Base-by-base conservation (phyloP, 2,113 vertebrate genomes). In the Balaeniceps rex region DNA sequence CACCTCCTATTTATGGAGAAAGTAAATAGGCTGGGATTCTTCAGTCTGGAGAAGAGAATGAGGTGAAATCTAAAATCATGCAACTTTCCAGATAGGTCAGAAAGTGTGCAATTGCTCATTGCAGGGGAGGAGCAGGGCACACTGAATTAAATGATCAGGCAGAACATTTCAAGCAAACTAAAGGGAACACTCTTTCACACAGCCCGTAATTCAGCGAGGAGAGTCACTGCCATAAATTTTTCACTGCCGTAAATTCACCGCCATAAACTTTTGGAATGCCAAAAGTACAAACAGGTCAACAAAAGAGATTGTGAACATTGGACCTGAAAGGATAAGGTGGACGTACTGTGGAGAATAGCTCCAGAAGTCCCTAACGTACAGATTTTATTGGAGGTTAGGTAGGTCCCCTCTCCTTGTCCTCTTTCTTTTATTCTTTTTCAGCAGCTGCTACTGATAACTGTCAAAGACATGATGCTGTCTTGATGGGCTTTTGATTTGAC, bases 401-500 rank as follows among this genome's bases (percentile, higher is more conserved):
- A 76, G 33, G 11, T 72, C 6, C 14, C 21, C 13, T 70, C n/a
- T 66, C 31, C 29, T 46, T 76, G 42, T 57, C 61, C 21, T 68
- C 42, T 47, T 79, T 63, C 36, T 94, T 66, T 70, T 38, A 49
- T 77, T 74, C 19, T 78, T 93, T 83, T 94, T 60, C 47, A 89
- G 60, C 64, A 94, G 58, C 72, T 86, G 83, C 64, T 87, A 68
- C 87, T 5, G 4, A 82, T 91, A 91, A 75, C 51, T 76, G 61
- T 40, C 61, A 83, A 94, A 83, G 71, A 77, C 44, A 52, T 42
- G 60, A 76, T 60, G 42, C 15, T 68, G 8, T 81, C 84, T 91
- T 94, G 87, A 85, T 72, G 74, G 58, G 44, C 23, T 91, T 89
- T 94, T 93, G 78, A 94, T 97, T 80, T 93, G 69, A 88, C 42